Evolutionary conservation across 2,888 invertebrate species (phyloP), one percentile per base, ranked within the genome.

Genomic region (Cordilura impudica): DNA sequence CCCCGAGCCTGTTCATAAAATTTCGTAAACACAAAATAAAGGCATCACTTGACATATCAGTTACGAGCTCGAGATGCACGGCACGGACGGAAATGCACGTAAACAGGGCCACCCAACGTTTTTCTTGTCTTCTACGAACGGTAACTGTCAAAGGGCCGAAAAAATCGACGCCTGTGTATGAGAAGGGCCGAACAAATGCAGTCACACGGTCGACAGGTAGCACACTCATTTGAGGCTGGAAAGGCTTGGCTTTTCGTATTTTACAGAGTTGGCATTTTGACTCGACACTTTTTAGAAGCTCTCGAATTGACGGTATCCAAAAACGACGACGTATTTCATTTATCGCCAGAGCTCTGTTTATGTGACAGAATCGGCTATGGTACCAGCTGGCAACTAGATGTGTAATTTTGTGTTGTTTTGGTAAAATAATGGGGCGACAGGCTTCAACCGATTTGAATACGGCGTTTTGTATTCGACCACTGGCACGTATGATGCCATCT

Each of bases 111-210:
- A 81, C 72, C 78, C 81, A 83, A 14, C 80, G 65, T 43, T 82
- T 82, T 21, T 83, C 80, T 7, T 29, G 29, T 35, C n/a, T 26
- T 12, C 63, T 45, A n/a, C 47, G 43, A 23, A 69, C 21, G 4
- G 29, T 58, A 14, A 49, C 56, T 5, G 29, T 35, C 18, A 56
- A 31, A 12, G 67, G 47, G 16, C 31, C 67, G 23, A 56, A 67
- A 26, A 45, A 54, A 45, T 67, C 56, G 18, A 84, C 29, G 0
- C 83, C 83, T 6, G 82, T 81, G 49, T 83, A 82, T 0, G 71
- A 56, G 47, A 83, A 54, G n/a, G 54, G 43, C 5, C 54, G 53
- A 1, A 66, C 54, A 29, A 26, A 66, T n/a, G 66, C 43, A 2
- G 66, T 66, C 5, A 49, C 45, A 16, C 47, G 43, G 8, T 67